These are phyloP conservation scores for Drosophila bunnanda DNA, from an alignment of 2,888 invertebrate species.

Conservation along the genomic window DNA sequence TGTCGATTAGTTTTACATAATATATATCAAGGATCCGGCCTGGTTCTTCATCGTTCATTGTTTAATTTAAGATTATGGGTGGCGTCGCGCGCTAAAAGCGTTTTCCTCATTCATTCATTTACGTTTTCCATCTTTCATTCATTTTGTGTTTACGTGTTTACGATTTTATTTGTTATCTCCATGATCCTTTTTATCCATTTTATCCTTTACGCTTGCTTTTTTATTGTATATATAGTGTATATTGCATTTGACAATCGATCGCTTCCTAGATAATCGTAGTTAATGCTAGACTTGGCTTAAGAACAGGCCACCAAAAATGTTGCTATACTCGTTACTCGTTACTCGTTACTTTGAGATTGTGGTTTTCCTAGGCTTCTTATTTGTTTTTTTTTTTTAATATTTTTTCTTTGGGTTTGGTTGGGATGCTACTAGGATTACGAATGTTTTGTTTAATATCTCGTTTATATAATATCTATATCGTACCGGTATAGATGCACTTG, in stretches of 20 bases:
- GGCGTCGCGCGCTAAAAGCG: slow-evolving; percentile 80
- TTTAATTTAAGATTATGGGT: slow-evolving; percentile 66
- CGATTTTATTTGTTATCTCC: neutral
- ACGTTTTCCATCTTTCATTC: slow-evolving; percentile 1
- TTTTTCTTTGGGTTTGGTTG: slow-evolving; percentile 3
- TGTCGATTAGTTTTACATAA: slow-evolving; percentile 64
- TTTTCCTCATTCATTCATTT: slow-evolving; percentile 47
- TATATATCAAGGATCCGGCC: slow-evolving; percentile 41
- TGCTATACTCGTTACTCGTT: slow-evolving; percentile 24
- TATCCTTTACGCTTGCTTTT: slow-evolving; percentile 3
- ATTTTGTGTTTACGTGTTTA: neutral
- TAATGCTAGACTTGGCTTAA: slow-evolving; percentile 44
- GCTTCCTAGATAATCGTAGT: slow-evolving; percentile 44
- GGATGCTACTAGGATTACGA: slow-evolving; percentile 48
- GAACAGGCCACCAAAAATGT: slow-evolving; percentile 50
- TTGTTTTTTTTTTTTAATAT: neutral
- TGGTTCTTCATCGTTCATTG: slow-evolving; percentile 18
- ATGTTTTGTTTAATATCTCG: slow-evolving; percentile 32
- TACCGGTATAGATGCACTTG: slow-evolving; percentile 46
- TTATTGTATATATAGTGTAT: slow-evolving; percentile 39
- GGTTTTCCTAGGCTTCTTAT: slow-evolving; percentile 9
- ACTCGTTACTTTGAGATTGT: slow-evolving; percentile 9
- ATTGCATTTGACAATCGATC: slow-evolving; percentile 38
- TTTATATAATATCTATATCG: slow-evolving; percentile 43
- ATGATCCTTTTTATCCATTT: neutral